A percentile compares a stretch with the other conserved stretches of the same genome.
Evolutionary conservation across 2,888 invertebrate genomes (phyloP).

Genomic region (Agonopterix alstromeriana): DNA sequence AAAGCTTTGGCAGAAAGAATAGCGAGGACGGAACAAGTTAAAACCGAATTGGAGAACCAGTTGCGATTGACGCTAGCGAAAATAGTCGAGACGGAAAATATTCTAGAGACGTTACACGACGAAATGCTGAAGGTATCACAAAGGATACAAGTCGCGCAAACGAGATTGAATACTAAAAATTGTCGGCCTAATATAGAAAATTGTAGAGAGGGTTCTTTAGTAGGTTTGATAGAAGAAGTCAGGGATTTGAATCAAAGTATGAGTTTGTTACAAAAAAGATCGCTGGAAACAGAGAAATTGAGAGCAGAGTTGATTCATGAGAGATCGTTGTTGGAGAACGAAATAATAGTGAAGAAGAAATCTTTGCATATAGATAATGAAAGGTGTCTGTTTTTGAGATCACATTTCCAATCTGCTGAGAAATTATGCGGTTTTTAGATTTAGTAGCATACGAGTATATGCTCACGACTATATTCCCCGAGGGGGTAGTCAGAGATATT

Average conservation of each 20-base stretch:
- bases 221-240: slow-evolving; percentile 60
- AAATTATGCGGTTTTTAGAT: slow-evolving; percentile 48
- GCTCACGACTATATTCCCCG: too few relatives aligned
- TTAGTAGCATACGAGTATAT: too few relatives aligned
- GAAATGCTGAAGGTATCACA: slow-evolving; percentile 62
- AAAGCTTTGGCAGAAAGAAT: slow-evolving; percentile 83
- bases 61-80: slow-evolving; percentile 67
- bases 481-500: too few relatives aligned
- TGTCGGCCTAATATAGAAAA: slow-evolving; percentile 61
- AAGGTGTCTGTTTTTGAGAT: slow-evolving; percentile 56
- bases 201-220: slow-evolving; percentile 60
- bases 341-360: slow-evolving; percentile 65
- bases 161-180: slow-evolving; percentile 58
- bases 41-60: slow-evolving; percentile 82
- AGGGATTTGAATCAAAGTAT: slow-evolving; percentile 59
- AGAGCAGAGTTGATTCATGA: slow-evolving; percentile 60
- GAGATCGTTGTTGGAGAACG: slow-evolving; percentile 54
- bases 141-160: slow-evolving; percentile 62
- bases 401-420: slow-evolving; percentile 63
- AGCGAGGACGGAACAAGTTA: slow-evolving; percentile 85
- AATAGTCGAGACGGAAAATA: slow-evolving; percentile 62
- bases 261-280: slow-evolving; percentile 54
- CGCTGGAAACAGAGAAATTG: slow-evolving; percentile 53
- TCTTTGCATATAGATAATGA: slow-evolving; percentile 56
- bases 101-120: slow-evolving; percentile 53